phyloP scores from a whole-genome alignment of 2,113 vertebrate species.

The Anas platyrhynchos region DNA sequence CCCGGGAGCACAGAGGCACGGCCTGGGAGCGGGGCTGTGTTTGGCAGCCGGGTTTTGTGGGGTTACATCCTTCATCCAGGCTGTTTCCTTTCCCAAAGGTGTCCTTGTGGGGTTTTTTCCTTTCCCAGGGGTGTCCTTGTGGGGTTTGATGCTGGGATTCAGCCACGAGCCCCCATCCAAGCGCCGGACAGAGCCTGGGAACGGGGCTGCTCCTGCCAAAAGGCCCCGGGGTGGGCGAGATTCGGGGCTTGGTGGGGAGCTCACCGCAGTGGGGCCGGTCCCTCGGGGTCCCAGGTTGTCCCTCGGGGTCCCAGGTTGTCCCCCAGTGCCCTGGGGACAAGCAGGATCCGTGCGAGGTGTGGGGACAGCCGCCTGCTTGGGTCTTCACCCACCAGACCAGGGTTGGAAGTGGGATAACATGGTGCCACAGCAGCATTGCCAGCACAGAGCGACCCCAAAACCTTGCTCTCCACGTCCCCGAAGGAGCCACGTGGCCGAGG shows the following conservation, averaged over 20 bases:
- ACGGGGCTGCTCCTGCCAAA: accelerated
- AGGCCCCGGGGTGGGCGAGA: accelerated
- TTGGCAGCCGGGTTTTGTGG: background rate
- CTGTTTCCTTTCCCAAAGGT: background rate
- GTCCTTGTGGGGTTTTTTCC: background rate
- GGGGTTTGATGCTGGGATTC: accelerated
- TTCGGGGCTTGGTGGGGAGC: background rate
- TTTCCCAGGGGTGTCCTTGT: background rate
- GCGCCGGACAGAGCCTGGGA: accelerated
- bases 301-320: too few relatives aligned
- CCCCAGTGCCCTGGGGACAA: background rate
- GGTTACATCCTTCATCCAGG: background rate
- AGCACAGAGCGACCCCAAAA: background rate
- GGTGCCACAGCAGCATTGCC: too few relatives aligned
- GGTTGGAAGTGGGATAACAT: too few relatives aligned
- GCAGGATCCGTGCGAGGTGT: background rate
- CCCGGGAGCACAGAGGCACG: background rate
- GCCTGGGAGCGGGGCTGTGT: background rate
- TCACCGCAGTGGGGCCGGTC: background rate
- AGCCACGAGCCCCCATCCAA: too few relatives aligned
- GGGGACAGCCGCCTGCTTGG: too few relatives aligned
- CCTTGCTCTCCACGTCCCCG: too few relatives aligned
- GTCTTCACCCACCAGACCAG: background rate
- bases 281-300: background rate
- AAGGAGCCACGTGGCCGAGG: background rate